Evolutionary conservation across 2,888 invertebrate species (phyloP), one percentile per base, ranked within the genome.

Genomic region (Drosophila gaucha): DNA sequence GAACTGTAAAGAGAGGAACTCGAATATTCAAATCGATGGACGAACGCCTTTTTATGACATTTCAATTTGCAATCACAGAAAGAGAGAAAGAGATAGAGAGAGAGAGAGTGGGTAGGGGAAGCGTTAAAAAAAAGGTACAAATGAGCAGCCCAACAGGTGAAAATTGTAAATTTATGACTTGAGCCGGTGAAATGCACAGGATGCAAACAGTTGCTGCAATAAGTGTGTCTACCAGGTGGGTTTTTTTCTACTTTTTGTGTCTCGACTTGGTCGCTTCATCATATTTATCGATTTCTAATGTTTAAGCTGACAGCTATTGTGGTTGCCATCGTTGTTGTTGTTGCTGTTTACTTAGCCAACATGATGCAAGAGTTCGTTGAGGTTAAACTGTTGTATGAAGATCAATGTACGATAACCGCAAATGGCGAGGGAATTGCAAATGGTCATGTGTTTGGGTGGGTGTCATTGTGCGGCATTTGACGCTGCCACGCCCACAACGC

Each of bases 331-430:
- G 28, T 28, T 47, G 43, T 9, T 38, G 38, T 3, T 35, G 67
- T 41, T 50, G 55, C 6, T 73, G 38, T 56, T 77, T 67, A 39
- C 55, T 66, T 66, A 41, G 55, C 51, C 57, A 51, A 26, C 54
- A 66, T 83, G 80, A 86, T 72, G 88, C 84, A 84, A 88, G 84
- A 84, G 84, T 67, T 86, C 88, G 38, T 12, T 30, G 60, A 41
- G 86, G 88, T 86, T 88, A 84, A 84, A 84, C 87, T 84, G 87
- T 75, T 88, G 84, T 88, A 76, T 84, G 88, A 64, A 88, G 84
- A 84, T 84, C 88, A 84, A 71, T 73, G 88, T 71, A 69, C 84
- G 76, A 79, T 78, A 67, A 67, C 58, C 50, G 38, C 33, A 52
- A 50, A 20, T n/a, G n/a, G 57, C 8, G 49, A 43, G 50, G 50